A percentile compares a stretch with the other conserved stretches of the same genome.
Conservation (phyloP, 2,888 invertebrate species). For the Drosophila aldrichi region DNA sequence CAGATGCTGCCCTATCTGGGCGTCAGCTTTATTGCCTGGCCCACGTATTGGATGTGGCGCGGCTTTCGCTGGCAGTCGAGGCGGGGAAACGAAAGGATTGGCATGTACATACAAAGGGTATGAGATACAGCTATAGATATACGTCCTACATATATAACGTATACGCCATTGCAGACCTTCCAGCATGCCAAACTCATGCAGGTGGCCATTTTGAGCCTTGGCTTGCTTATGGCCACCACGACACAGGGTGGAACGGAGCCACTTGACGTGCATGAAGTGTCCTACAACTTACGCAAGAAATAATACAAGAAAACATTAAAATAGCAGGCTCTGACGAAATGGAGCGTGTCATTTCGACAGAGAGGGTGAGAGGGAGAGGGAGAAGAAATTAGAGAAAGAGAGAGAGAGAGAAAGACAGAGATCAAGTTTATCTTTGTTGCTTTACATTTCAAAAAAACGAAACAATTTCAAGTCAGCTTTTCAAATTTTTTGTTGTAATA, state of each 20-base stretch:
- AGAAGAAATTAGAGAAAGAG: not conserved
- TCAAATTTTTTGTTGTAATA: constrained; percentile 5
- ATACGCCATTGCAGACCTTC: constrained; percentile 61
- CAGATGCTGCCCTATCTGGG: constrained; percentile 61
- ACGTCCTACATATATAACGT: not conserved
- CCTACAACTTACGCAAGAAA: constrained; percentile 1
- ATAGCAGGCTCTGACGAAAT: constrained; percentile 30
- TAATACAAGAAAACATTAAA: not conserved
- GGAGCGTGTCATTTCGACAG: not conserved
- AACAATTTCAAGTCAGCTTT: not conserved
- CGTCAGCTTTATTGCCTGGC: constrained; percentile 70
- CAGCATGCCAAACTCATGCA: constrained; percentile 76
- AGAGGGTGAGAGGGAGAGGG: not conserved
- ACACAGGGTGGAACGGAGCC: not conserved
- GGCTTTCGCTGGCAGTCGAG: constrained; percentile 64
- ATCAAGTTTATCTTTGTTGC: constrained; percentile 3
- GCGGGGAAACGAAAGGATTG: constrained; percentile 46
- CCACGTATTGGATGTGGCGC: constrained; percentile 71
- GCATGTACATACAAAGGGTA: constrained; percentile 69
- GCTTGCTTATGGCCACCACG: constrained; percentile 49
- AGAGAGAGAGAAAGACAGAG: not conserved
- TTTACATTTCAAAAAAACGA: constrained; percentile 10
- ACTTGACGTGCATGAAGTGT: constrained; percentile 37
- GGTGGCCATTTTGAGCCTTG: constrained; percentile 64
- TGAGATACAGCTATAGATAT: not conserved